These are phyloP conservation scores for Drosophila setifemur DNA, from an alignment of 1,140 invertebrate species.

Conservation along the genomic window DNA sequence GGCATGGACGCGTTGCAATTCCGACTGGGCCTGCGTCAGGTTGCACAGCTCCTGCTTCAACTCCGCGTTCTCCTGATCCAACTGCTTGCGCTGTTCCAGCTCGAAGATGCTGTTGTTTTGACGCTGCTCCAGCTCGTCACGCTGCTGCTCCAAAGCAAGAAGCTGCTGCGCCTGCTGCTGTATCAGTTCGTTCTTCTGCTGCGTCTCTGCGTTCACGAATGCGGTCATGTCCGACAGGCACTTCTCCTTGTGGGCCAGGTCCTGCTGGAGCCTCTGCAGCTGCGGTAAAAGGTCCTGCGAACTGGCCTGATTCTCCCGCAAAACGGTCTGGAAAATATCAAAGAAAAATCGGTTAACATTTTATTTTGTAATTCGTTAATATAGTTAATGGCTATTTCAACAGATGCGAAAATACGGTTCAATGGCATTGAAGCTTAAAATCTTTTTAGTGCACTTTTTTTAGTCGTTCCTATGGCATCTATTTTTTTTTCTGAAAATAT, in stretches of 20 bases:
- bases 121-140: conserved; percentile 72
- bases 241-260: conserved; percentile 72
- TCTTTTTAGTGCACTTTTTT: no score
- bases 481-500: no score
- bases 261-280: conserved; percentile 73
- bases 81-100: conserved; percentile 68
- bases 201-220: conserved; percentile 66
- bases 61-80: conserved; percentile 68
- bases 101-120: conserved; percentile 77
- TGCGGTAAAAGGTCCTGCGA: conserved; percentile 71
- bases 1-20: conserved; percentile 48
- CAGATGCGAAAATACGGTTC: neutral
- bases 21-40: conserved; percentile 46
- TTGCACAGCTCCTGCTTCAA: conserved; percentile 69
- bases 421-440: no score
- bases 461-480: no score
- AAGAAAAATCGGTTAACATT: neutral
- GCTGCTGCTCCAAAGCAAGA: conserved; percentile 60
- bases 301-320: conserved; percentile 69
- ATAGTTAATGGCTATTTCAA: no score
- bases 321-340: conserved; percentile 25
- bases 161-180: conserved; percentile 62
- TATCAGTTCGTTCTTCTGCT: conserved; percentile 69
- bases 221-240: conserved; percentile 67
- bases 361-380: no score